Evolutionary conservation across 2,888 invertebrate genomes (phyloP).

Genomic region (Nemoura dubitans): DNA sequence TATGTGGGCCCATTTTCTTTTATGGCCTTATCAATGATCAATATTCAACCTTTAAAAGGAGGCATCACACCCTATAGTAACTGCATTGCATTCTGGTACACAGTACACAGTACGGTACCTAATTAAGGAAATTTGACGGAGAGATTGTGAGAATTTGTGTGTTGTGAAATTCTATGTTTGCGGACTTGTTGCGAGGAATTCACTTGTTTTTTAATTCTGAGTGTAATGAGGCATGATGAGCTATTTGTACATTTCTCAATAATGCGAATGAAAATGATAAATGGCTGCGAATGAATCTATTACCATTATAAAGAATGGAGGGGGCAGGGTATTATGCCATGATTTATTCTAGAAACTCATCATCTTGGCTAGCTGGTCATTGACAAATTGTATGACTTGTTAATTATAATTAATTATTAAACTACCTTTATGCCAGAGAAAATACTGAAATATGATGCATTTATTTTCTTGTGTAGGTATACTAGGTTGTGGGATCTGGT

Average conservation of each 20-base stretch:
- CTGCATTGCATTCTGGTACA: neutral
- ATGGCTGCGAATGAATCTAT: neutral
- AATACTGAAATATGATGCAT: neutral
- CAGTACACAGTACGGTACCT: neutral
- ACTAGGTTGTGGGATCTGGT: too few species aligned
- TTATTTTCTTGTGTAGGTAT: too few species aligned
- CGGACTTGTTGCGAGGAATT: neutral
- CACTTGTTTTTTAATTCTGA: neutral
- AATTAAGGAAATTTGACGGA: neutral
- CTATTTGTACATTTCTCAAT: neutral
- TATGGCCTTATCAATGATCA: too few species aligned
- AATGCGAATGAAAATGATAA: neutral
- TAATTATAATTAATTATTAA: slow-evolving; percentile 3
- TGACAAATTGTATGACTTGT: neutral
- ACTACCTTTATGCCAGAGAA: neutral
- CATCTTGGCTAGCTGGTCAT: neutral
- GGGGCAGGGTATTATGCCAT: neutral
- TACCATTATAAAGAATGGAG: neutral
- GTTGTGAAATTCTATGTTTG: too few species aligned
- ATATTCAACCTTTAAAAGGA: neutral
- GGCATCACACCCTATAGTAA: neutral
- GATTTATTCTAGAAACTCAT: neutral
- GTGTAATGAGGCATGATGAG: neutral
- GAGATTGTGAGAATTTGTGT: neutral
- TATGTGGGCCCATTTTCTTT: neutral